These are phyloP conservation scores for Volucella inflata DNA, from an alignment of 2,888 invertebrate genomes.

Conservation along the genomic window DNA sequence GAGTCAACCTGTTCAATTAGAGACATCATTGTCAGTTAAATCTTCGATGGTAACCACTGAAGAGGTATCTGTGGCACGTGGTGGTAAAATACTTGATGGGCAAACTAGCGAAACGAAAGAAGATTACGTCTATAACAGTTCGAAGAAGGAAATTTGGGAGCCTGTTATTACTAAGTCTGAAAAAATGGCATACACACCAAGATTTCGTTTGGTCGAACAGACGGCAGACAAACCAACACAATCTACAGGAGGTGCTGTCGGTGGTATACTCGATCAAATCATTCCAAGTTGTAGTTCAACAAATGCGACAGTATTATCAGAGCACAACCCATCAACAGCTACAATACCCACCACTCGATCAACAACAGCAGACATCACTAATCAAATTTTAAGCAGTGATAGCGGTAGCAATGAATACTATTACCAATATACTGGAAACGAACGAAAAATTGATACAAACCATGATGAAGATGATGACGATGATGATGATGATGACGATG, in stretches of 20 bases:
- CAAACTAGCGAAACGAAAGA: conserved; percentile 89
- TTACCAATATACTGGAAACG: conserved; percentile 28
- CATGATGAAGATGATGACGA: conserved; percentile 27
- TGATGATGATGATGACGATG: conserved; percentile 56
- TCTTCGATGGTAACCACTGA: conserved; percentile 89
- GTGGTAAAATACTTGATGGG: conserved; percentile 89
- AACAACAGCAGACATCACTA: background rate
- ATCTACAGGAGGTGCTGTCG: conserved; percentile 47
- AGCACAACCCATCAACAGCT: background rate
- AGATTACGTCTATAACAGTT: conserved; percentile 88
- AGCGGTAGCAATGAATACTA: conserved; percentile 22
- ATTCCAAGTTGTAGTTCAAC: conserved; percentile 63
- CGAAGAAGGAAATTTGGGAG: conserved; percentile 88
- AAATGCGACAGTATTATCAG: conserved; percentile 11
- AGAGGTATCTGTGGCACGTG: conserved; percentile 88
- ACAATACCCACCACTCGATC: background rate
- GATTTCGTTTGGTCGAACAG: conserved; percentile 37
- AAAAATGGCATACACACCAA: conserved; percentile 53
- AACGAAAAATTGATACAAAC: conserved; percentile 14
- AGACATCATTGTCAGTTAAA: conserved; percentile 89
- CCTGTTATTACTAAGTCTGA: conserved; percentile 81
- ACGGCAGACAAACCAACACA: background rate
- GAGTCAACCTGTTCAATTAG: conserved; percentile 88
- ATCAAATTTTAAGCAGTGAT: background rate
- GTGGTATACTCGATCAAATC: conserved; percentile 31